phyloP scores from a whole-genome alignment of 2,888 invertebrate genomes.

The Timema cristinae region DNA sequence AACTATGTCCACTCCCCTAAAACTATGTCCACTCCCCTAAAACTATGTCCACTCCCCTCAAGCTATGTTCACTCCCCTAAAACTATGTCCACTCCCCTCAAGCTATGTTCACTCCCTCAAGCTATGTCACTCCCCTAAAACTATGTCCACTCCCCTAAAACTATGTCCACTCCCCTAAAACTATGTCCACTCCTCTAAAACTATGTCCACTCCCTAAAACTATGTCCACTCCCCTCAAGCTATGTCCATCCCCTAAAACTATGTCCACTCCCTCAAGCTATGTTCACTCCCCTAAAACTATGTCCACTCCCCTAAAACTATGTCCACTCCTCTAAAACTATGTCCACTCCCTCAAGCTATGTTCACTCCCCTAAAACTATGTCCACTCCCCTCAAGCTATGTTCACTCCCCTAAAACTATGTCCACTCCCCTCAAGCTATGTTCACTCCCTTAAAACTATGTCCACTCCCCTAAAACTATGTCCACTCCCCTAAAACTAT shows the following conservation, averaged over 20 bases:
- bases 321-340: neutral
- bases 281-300: neutral
- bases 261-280: neutral
- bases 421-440: neutral
- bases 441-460: neutral
- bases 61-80: too few relatives aligned
- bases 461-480: neutral
- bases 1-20: too few relatives aligned
- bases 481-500: neutral
- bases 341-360: neutral
- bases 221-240: too few relatives aligned
- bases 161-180: too few relatives aligned
- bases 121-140: too few relatives aligned
- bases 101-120: too few relatives aligned
- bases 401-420: neutral
- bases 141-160: too few relatives aligned
- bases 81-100: too few relatives aligned
- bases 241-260: neutral
- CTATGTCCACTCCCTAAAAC: too few relatives aligned
- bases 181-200: too few relatives aligned
- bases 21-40: too few relatives aligned
- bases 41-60: too few relatives aligned
- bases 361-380: neutral
- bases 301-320: neutral
- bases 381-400: neutral